A percentile compares a stretch with the other conserved stretches of the same genome.
Evolutionary conservation across 2,113 vertebrate genomes (phyloP).

Genomic region (Seriola aureovittata): DNA sequence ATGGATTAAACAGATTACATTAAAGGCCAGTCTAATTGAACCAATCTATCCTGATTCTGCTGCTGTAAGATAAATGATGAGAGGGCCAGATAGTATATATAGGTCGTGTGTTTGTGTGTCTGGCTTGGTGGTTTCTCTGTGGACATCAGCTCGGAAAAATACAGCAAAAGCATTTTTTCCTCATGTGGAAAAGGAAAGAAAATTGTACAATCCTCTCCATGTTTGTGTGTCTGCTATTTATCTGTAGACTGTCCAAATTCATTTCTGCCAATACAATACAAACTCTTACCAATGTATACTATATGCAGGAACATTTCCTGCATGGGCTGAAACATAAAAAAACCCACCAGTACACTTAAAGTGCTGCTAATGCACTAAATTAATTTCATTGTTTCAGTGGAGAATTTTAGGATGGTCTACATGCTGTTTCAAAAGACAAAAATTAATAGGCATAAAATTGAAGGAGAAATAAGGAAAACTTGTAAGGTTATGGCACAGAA

Average conservation of each 20-base stretch:
- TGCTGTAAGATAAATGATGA: constrained; percentile 77
- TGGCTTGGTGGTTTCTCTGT: constrained; percentile 36
- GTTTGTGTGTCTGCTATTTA: neutral
- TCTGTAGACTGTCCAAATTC: neutral
- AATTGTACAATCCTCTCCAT: neutral
- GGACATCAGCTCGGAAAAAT: constrained; percentile 48
- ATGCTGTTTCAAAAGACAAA: neutral
- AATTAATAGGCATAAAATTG: constrained; percentile 14
- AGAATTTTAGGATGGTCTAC: neutral
- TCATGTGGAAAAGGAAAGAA: neutral
- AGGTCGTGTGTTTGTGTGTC: constrained; percentile 59
- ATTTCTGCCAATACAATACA: constrained; percentile 1
- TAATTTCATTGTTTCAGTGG: constrained; percentile 4
- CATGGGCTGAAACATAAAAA: constrained; percentile 38
- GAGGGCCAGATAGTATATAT: constrained; percentile 68
- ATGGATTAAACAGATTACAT: constrained; percentile 84
- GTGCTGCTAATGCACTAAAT: constrained; percentile 5
- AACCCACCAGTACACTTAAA: constrained; percentile 21
- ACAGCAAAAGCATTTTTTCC: constrained; percentile 28
- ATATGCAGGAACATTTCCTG: neutral
- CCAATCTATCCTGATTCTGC: constrained; percentile 83
- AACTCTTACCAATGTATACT: neutral
- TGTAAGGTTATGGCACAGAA: neutral
- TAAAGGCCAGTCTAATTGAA: constrained; percentile 84
- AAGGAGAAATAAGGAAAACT: constrained; percentile 6